Evolutionary conservation across 1,140 invertebrate species (phyloP).

Genomic region (Orussus abietinus): DNA sequence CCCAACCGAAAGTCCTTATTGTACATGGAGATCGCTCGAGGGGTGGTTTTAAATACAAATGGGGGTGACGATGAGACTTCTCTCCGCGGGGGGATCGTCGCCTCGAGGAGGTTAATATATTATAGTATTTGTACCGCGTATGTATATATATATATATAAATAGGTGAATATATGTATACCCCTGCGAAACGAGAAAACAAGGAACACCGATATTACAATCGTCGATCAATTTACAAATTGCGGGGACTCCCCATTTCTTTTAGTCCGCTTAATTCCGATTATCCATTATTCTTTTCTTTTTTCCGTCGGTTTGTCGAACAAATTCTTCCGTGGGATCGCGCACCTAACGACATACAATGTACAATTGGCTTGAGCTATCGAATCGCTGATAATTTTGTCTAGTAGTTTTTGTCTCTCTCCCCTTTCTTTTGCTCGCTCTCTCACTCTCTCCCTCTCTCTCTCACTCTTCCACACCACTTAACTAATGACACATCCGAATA

Average conservation of each 20-base stretch:
- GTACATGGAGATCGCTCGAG: no score
- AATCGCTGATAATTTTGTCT: conserved; percentile 27
- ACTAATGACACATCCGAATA: conserved; percentile 53
- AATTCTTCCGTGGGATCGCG: conserved; percentile 28
- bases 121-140: conserved; percentile 23
- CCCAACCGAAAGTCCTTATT: no score
- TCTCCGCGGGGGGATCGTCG: no score
- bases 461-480: conserved; percentile 39
- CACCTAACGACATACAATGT: conserved; percentile 50
- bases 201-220: conserved; percentile 27
- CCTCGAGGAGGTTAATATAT: no score
- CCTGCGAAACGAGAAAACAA: conserved; percentile 38
- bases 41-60: no score
- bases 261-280: no score
- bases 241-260: no score
- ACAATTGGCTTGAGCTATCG: conserved; percentile 36
- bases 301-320: not conserved
- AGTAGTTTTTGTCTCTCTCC: conserved; percentile 26
- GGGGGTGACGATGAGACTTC: no score
- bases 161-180: no score
- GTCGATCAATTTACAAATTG: no score
- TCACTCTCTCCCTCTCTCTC: conserved; percentile 13
- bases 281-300: not conserved
- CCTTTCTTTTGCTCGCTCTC: conserved; percentile 19
- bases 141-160: conserved; percentile 30